These are phyloP conservation scores for Aproaerema taeniolella DNA, from an alignment of 2,888 invertebrate species.

Conservation along the genomic window DNA sequence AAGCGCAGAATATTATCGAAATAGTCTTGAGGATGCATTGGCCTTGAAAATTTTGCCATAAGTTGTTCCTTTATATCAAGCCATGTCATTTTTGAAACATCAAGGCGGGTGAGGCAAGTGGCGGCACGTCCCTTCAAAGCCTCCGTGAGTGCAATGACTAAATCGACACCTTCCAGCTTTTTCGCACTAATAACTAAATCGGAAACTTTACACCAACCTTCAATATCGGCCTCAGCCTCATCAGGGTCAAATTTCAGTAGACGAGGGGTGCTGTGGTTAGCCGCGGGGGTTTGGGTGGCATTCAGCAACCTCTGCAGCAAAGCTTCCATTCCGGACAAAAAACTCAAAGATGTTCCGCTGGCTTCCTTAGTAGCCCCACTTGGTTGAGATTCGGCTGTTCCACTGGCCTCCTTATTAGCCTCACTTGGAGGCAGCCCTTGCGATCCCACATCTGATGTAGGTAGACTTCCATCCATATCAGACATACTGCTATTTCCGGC, in stretches of 20 bases:
- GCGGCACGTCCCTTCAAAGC: constrained; percentile 19
- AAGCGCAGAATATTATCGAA: constrained; percentile 18
- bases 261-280: background rate
- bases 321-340: constrained; percentile 2
- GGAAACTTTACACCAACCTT: constrained; percentile 14
- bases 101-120: constrained; percentile 18
- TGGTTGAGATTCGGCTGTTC: too few species aligned
- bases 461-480: background rate
- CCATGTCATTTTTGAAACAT: constrained; percentile 12
- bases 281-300: background rate
- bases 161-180: constrained; percentile 17
- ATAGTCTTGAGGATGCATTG: constrained; percentile 14
- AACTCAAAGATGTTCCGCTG: background rate
- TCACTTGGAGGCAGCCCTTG: background rate
- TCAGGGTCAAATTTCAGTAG: constrained; percentile 14
- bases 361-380: too few species aligned
- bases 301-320: background rate
- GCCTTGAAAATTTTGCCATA: constrained; percentile 13
- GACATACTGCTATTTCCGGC: too few species aligned
- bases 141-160: constrained; percentile 16
- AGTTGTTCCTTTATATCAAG: constrained; percentile 10
- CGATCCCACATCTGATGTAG: constrained; percentile 7
- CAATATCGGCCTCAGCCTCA: constrained; percentile 14
- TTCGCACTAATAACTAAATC: constrained; percentile 15
- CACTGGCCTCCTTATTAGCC: too few species aligned